Conservation (phyloP, 2,888 invertebrate genomes). For the Caenorhabditis sulstoni region DNA sequence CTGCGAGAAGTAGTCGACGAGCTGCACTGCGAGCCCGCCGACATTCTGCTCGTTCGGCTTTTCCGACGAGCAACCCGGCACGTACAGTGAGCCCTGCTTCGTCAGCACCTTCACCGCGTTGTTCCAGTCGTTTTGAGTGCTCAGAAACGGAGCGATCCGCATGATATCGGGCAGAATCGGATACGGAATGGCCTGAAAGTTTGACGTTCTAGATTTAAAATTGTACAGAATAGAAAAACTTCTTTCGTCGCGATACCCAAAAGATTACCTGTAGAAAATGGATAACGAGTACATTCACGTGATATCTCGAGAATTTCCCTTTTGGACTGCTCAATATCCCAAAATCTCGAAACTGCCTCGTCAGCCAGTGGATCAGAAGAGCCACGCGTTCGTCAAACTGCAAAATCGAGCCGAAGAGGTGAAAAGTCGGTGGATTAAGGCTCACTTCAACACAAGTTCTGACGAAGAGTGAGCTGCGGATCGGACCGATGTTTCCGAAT, state of each 20-base stretch:
- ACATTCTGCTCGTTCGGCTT: constrained; percentile 37
- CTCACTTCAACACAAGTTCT: constrained; percentile 49
- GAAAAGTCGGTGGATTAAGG: too few relatives aligned
- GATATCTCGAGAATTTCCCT: constrained; percentile 45
- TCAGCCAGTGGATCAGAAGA: constrained; percentile 38
- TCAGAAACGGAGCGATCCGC: constrained; percentile 35
- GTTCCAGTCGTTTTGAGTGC: constrained; percentile 21
- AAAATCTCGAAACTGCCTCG: constrained; percentile 13
- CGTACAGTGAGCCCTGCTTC: constrained; percentile 41
- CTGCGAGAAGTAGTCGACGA: constrained; percentile 56
- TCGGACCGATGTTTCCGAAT: constrained; percentile 48
- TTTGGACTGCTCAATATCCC: constrained; percentile 13
- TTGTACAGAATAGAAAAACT: too few relatives aligned
- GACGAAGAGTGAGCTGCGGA: constrained; percentile 49
- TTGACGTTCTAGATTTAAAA: neutral
- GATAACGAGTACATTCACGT: constrained; percentile 44
- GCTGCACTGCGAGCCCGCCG: constrained; percentile 32
- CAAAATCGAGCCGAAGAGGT: too few relatives aligned
- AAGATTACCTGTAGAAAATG: constrained; percentile 54
- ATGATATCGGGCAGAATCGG: constrained; percentile 52
- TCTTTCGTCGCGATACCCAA: too few relatives aligned
- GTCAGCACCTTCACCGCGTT: constrained; percentile 36
- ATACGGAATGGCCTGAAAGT: constrained; percentile 45
- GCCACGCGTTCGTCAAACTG: constrained; percentile 46
- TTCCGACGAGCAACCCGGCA: constrained; percentile 13